Conservation (phyloP, 2,113 vertebrate species). For the Hippotragus niger region DNA sequence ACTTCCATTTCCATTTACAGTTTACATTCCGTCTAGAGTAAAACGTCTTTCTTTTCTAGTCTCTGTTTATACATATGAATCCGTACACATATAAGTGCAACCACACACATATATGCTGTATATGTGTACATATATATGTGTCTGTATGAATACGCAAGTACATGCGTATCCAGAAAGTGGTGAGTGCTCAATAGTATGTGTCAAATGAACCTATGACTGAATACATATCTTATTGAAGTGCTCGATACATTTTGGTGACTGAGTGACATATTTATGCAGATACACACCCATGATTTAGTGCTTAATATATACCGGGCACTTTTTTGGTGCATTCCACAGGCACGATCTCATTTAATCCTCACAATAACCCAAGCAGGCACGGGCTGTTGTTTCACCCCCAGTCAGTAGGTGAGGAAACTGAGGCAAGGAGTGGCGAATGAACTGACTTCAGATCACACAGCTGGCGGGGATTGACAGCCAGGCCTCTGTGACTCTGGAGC, state of each 20-base stretch:
- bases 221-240: neutral
- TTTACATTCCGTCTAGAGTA: neutral
- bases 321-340: neutral
- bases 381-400: neutral
- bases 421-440: neutral
- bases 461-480: neutral
- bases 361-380: neutral
- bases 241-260: neutral
- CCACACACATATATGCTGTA: rapidly evolving
- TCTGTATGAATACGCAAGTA: rapidly evolving
- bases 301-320: neutral
- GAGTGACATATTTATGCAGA: neutral
- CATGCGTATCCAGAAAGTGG: neutral
- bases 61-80: neutral
- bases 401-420: neutral
- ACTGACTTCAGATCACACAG: neutral
- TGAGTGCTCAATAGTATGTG: neutral
- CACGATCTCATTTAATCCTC: neutral
- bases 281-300: neutral
- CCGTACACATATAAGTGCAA: rapidly evolving
- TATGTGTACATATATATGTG: neutral
- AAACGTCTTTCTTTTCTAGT: neutral
- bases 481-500: neutral
- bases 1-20: neutral
- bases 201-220: neutral